Conservation (phyloP, 2,113 vertebrate species). For the Vireo altiloquus region DNA sequence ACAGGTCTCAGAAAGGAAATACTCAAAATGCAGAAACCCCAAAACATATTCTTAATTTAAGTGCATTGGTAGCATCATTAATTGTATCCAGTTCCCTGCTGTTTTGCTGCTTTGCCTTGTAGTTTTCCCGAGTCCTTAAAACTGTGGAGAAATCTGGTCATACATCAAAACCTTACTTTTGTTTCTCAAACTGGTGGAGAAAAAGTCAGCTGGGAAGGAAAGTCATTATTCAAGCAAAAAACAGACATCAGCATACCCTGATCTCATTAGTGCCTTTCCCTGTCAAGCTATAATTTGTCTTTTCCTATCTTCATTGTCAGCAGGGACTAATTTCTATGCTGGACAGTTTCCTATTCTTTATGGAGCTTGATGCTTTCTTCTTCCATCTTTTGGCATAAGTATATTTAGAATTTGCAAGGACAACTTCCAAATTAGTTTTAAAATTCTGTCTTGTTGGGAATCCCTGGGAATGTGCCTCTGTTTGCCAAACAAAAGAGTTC, state of each 20-base stretch:
- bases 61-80: not conserved
- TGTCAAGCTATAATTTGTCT: slow-evolving; percentile 24
- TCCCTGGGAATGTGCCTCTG: not conserved
- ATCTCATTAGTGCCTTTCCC: not conserved
- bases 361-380: not conserved
- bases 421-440: not conserved
- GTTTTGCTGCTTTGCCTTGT: slow-evolving; percentile 18
- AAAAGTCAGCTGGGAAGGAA: not conserved
- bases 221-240: not conserved
- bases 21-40: not conserved
- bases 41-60: not conserved
- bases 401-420: not conserved
- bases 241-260: not conserved
- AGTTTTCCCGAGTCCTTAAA: not conserved
- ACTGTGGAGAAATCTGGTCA: not conserved
- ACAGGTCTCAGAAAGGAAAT: slow-evolving; percentile 4
- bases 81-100: not conserved
- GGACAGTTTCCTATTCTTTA: not conserved
- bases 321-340: not conserved
- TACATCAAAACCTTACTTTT: slow-evolving; percentile 1
- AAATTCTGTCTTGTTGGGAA: not conserved
- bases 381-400: not conserved
- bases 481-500: not conserved
- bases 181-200: not conserved
- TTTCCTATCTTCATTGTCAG: not conserved